A percentile compares a stretch with the other conserved stretches of the same genome.
phyloP scores from a whole-genome alignment of 1,140 invertebrate genomes.

The Drosophila kurseongensis region DNA sequence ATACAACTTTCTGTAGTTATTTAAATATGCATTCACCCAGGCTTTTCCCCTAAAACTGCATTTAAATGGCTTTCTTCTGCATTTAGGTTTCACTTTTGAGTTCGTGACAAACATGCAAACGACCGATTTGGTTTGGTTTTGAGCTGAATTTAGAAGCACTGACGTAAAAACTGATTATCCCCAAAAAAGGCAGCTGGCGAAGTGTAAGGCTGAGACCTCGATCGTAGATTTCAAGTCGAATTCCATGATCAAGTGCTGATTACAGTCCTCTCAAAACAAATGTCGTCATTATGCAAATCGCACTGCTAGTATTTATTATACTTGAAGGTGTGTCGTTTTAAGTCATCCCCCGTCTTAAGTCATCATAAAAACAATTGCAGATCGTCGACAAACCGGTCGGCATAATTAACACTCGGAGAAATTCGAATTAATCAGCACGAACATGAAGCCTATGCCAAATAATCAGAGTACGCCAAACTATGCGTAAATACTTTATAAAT shows the following conservation, averaged over 20 bases:
- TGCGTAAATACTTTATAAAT: slow-evolving; percentile 49
- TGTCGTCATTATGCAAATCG: slow-evolving; percentile 65
- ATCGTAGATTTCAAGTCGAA: slow-evolving; percentile 4
- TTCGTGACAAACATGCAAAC: slow-evolving; percentile 67
- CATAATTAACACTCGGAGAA: slow-evolving; percentile 25
- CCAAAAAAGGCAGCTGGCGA: slow-evolving; percentile 39
- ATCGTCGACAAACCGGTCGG: slow-evolving; percentile 42
- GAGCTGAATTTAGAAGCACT: slow-evolving; percentile 19
- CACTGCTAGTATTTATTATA: slow-evolving; percentile 5
- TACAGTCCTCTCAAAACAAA: slow-evolving; percentile 20
- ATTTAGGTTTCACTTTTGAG: slow-evolving; percentile 61
- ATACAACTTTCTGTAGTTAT: not conserved
- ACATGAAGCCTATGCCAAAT: slow-evolving; percentile 27
- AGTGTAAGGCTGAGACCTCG: slow-evolving; percentile 18
- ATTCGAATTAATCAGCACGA: slow-evolving; percentile 15
- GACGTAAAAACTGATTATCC: slow-evolving; percentile 42
- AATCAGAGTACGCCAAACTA: slow-evolving; percentile 7
- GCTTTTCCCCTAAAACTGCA: slow-evolving; percentile 29
- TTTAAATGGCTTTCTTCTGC: slow-evolving; percentile 28
- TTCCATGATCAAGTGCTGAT: slow-evolving; percentile 23
- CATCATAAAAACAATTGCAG: slow-evolving; percentile 30
- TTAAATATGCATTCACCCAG: slow-evolving; percentile 14
- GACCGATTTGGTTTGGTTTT: slow-evolving; percentile 52
- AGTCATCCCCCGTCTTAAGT: slow-evolving; percentile 39
- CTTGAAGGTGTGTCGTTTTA: slow-evolving; percentile 46